phyloP scores from a whole-genome alignment of 2,888 invertebrate species.

The Syrista parreyssii region DNA sequence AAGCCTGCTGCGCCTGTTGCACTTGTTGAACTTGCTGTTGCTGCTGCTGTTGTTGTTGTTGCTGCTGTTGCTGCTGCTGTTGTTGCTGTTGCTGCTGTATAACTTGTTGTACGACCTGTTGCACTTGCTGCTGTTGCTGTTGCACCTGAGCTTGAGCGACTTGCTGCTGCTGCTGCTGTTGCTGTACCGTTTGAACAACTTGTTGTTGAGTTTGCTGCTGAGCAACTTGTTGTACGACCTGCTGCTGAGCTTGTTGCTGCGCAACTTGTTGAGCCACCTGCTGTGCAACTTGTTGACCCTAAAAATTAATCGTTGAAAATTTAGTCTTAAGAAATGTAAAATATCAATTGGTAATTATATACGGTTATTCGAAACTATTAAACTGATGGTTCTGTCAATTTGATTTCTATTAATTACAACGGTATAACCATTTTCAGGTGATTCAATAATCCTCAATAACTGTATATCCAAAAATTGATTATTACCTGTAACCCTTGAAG shows the following conservation, averaged over 20 bases:
- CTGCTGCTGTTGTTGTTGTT: conserved; percentile 47
- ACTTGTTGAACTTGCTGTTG: conserved; percentile 62
- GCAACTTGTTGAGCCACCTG: conserved; percentile 50
- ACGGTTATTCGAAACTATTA: too few species aligned
- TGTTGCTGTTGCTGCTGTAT: conserved; percentile 34
- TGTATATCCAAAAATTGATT: neutral
- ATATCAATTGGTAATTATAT: too few species aligned
- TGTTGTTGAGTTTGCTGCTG: conserved; percentile 45
- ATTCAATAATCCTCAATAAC: conserved; percentile 3
- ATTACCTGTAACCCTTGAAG: conserved; percentile 62
- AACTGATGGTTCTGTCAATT: too few species aligned
- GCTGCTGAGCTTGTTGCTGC: conserved; percentile 38
- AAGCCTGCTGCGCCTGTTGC: conserved; percentile 62
- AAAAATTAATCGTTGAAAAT: conserved; percentile 14
- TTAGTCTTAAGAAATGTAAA: neutral
- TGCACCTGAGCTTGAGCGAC: conserved; percentile 44
- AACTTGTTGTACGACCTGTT: conserved; percentile 30
- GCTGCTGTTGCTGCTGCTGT: conserved; percentile 42
- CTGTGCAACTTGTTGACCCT: conserved; percentile 59
- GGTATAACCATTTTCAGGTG: neutral
- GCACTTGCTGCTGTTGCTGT: conserved; percentile 42
- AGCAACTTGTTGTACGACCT: conserved; percentile 52
- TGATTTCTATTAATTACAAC: too few species aligned
- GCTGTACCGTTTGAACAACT: conserved; percentile 41
- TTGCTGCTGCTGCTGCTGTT: conserved; percentile 47